Base-by-base conservation (phyloP, 64 coral and sea anemone genomes). In the Orbicella faveolata region DNA sequence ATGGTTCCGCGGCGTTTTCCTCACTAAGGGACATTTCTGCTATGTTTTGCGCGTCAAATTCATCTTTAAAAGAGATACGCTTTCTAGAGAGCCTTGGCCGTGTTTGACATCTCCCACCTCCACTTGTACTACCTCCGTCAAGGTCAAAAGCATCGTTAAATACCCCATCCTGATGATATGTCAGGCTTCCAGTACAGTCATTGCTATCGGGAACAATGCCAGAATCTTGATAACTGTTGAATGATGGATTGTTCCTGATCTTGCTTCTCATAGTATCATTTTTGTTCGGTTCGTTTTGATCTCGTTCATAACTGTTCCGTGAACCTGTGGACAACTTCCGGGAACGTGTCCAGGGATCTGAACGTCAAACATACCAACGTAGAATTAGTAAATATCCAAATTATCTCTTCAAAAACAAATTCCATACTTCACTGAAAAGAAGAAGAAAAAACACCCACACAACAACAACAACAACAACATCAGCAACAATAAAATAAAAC, bases 31-130 rank as follows among this genome's bases (percentile, higher is more conserved):
- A n/a, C 37, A 17, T 10, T 21, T 3, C 61, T 8, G 51, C 51
- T 55, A 55, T 2, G 1, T 72, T 61, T 75, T 36, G 2, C 23
- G 36, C 73, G 26, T 55, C 79, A 17, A 89, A 26, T 36, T 93
- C 92, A 64, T 93, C 92, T 67, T 76, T 89, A 53, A 93, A 93
- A 33, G 87, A 93, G 14, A 93, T 93, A 35, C 76, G 80, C 30
- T 89, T 94, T 26, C 19, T 77, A 9, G 76, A 26, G 2, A 75
- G 33, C 25, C 87, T 52, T 34, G 62, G 21, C 16, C 76, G 77
- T 25, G 9, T 10, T 26, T 15, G 13, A 18, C 14, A 23, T 41
- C 19, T 44, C 0, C 9, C 77, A 30, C 10, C 23, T 48, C 44
- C 44, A 48, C 44, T 30, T 30, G 30, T 30, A 30, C 30, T 48